phyloP scores from a whole-genome alignment of 1,140 invertebrate genomes.

The Leptopilina clavipes region DNA sequence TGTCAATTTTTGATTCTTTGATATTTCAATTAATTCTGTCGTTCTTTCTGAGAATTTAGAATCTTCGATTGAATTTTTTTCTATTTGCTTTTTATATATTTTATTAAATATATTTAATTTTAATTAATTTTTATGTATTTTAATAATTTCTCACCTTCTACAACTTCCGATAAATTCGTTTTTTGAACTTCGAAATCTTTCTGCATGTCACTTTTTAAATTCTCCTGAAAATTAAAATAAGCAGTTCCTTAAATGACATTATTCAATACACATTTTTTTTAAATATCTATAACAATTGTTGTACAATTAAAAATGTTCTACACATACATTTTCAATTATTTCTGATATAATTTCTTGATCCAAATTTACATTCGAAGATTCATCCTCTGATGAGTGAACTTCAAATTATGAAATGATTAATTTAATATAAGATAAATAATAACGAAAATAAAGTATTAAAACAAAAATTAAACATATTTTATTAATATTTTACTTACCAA shows the following conservation, averaged over 20 bases:
- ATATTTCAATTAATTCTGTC: background rate
- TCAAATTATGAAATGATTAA: background rate
- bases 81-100: no score
- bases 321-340: background rate
- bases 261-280: no score
- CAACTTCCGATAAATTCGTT: background rate
- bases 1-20: no score
- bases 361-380: conserved; percentile 3
- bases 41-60: background rate
- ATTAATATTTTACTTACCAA: no score
- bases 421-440: background rate
- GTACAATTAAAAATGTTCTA: background rate
- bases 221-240: background rate
- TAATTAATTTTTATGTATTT: no score
- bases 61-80: background rate
- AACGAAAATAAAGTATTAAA: no score
- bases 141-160: no score
- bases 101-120: no score
- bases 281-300: no score
- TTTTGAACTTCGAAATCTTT: background rate
- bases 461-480: background rate
- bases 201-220: background rate
- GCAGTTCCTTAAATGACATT: background rate
- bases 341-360: background rate
- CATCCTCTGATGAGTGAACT: background rate